A percentile compares a stretch with the other conserved stretches of the same genome.
Evolutionary conservation across 1,140 invertebrate species (phyloP).

Genomic region (Drosophila ogumai): DNA sequence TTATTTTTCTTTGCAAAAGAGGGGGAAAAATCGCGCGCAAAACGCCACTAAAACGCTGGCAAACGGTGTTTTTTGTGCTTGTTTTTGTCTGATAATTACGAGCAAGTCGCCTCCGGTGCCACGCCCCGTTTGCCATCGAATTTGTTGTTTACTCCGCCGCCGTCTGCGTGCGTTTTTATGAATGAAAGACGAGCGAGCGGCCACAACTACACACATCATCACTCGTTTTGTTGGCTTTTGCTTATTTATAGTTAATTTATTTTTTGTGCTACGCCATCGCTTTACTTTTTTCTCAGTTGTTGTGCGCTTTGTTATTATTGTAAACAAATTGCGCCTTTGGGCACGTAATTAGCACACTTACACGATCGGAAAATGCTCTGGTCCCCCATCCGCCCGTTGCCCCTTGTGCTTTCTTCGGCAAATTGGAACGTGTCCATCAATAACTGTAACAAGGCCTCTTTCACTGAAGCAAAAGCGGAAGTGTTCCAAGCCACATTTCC

Average conservation of each 20-base stretch:
- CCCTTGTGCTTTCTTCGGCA: conserved; percentile 1
- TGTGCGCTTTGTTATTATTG: conserved; percentile 54
- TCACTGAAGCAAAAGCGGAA: conserved; percentile 49
- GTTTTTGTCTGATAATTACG: conserved; percentile 50
- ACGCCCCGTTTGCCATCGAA: conserved; percentile 25
- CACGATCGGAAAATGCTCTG: conserved; percentile 39
- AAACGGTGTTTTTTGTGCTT: conserved; percentile 19
- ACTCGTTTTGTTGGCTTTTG: conserved; percentile 48
- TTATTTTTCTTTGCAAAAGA: conserved; percentile 24
- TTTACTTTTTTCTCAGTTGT: conserved; percentile 9
- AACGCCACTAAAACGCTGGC: conserved; percentile 37
- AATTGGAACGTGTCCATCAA: conserved; percentile 80
- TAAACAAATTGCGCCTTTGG: conserved; percentile 79
- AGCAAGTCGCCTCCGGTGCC: conserved; percentile 36
- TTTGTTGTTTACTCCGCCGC: conserved; percentile 49
- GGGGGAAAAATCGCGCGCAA: conserved; percentile 31
- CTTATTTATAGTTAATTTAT: conserved; percentile 80
- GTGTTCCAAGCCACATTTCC: conserved; percentile 52
- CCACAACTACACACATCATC: conserved; percentile 19
- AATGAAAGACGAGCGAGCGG: conserved; percentile 39
- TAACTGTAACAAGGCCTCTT: conserved; percentile 77
- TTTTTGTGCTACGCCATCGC: conserved; percentile 57
- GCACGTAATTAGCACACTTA: conserved; percentile 82
- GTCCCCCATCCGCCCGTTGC: neutral
- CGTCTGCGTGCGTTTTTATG: conserved; percentile 57